These are phyloP conservation scores for Arctopsyche grandis DNA, from an alignment of 1,140 invertebrate species.

Conservation along the genomic window DNA sequence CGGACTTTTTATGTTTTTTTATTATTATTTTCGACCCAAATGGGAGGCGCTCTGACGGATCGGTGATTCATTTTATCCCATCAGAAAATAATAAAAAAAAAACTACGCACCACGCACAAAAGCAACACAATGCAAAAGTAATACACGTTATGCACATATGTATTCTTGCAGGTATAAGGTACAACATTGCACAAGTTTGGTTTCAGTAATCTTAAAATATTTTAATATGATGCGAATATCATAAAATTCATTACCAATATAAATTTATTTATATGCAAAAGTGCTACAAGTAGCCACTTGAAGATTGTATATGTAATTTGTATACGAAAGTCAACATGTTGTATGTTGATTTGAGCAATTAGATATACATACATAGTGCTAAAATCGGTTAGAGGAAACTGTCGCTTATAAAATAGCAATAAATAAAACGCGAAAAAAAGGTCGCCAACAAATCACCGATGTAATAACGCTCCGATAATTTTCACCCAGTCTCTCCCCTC, in stretches of 20 bases:
- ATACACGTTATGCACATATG: background rate
- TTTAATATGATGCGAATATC: too few relatives aligned
- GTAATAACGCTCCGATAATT: conserved; percentile 33
- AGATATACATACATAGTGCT: too few relatives aligned
- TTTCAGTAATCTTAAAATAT: too few relatives aligned
- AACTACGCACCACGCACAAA: background rate
- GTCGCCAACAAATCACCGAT: conserved; percentile 30
- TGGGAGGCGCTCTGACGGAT: background rate
- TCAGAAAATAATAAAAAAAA: too few relatives aligned
- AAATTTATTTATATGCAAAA: too few relatives aligned
- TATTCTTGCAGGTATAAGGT: background rate
- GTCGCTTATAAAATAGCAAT: background rate
- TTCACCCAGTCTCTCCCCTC: conserved; percentile 3
- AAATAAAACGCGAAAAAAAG: conserved; percentile 7
- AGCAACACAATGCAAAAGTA: background rate
- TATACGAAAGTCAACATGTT: too few relatives aligned
- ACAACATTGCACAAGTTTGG: background rate
- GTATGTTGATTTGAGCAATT: too few relatives aligned
- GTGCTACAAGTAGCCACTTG: too few relatives aligned
- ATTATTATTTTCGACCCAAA: conserved; percentile 1
- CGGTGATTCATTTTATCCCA: background rate
- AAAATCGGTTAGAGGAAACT: too few relatives aligned
- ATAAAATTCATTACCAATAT: too few relatives aligned
- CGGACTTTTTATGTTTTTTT: conserved; percentile 38
- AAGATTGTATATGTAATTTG: too few relatives aligned